Base-by-base conservation (phyloP, 2,113 vertebrate genomes). In the Phycodurus eques region DNA sequence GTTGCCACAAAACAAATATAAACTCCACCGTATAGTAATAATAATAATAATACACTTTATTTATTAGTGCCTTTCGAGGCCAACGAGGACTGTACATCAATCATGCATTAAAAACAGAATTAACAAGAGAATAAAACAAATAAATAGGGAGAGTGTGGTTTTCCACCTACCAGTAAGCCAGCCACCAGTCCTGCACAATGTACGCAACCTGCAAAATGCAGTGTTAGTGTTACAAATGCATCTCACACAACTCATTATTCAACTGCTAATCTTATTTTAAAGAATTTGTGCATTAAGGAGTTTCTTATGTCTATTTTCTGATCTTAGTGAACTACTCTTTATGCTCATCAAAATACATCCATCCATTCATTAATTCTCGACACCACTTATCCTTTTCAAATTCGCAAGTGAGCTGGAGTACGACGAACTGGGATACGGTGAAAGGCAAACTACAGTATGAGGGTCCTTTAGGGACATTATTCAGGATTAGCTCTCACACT, bases 111-210 rank as follows among this genome's bases (percentile, higher is more conserved):
- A 39, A 39, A 39, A 39, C 35, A 39, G 35, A 39, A 39, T 39
- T 6, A 6, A 39, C 35, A 39, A 39, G 35, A 39, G 35, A 39
- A 39, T 39, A 39, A 39, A 39, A 39, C 35, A 39, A 39, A 39
- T 39, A 39, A 39, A 39, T 1, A 39, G 4, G 13, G 14, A 33
- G 5, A 6, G 57, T 60, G 57, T 35, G 14, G 31, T 19, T 10
- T 14, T 44, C 42, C 19, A 90, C 94, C 92, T 80, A 99, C 98
- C 97, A 99, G 74, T 95, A 91, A 14, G 96, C 96, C 80, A 99
- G 92, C 98, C 98, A 99, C 98, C 96, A 99, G 79, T 99, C 98
- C 79, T 96, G 95, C 46, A 98, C 86, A 56, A 98, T 83, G 71
- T 94, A 98, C 3, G 93, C 68, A 11, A 90, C 87, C 97, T 99